phyloP scores from a whole-genome alignment of 64 coral and sea anemone genomes.

The Montipora cactus region DNA sequence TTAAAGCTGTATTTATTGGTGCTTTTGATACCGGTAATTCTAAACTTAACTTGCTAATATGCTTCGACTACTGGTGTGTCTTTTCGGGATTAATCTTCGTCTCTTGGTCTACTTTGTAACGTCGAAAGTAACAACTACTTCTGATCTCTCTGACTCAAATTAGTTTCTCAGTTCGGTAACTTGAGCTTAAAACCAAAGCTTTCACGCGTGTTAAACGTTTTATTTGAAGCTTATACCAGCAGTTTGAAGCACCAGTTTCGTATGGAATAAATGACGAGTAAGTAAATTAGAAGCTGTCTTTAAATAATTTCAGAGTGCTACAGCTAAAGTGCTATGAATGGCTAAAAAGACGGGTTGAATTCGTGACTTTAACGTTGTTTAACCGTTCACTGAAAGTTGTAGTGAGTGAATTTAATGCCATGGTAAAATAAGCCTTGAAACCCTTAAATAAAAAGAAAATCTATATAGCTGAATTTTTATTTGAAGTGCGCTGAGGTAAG shows the following conservation, averaged over 20 bases:
- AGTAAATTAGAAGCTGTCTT: conserved; percentile 27
- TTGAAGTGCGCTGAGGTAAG: no score
- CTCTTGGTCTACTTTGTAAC: background rate
- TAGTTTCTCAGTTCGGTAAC: background rate
- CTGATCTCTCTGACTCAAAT: background rate
- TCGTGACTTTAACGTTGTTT: no score
- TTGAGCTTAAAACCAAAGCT: background rate
- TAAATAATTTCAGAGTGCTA: background rate
- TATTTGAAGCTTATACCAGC: conserved; percentile 51
- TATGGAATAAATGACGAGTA: conserved; percentile 30
- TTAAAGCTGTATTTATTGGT: background rate
- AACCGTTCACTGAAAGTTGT: no score
- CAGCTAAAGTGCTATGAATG: background rate
- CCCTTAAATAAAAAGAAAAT: no score
- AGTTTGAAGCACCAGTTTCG: conserved; percentile 21
- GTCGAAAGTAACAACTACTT: background rate
- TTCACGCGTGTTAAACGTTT: conserved; percentile 51
- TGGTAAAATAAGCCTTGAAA: no score
- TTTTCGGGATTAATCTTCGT: background rate
- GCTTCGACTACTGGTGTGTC: background rate
- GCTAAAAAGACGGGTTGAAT: background rate
- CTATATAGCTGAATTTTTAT: no score
- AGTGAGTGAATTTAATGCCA: no score
- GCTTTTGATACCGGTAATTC: background rate
- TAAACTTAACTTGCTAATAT: background rate